phyloP scores from a whole-genome alignment of 2,888 invertebrate genomes.

The Acronicta aceris region DNA sequence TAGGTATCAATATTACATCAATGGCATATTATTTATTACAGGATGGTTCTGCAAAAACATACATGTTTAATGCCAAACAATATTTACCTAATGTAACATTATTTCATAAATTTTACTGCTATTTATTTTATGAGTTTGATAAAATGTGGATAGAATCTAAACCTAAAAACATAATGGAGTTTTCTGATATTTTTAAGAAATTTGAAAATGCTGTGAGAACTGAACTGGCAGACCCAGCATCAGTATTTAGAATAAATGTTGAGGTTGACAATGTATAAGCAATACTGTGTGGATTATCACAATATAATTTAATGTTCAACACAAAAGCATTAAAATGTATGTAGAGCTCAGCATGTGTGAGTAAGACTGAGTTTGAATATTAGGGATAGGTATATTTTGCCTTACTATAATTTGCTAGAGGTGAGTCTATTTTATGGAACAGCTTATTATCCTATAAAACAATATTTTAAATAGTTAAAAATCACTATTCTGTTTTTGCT shows the following conservation, averaged over 20 bases:
- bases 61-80: constrained; percentile 95
- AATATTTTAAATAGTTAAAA: neutral
- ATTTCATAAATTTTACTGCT: constrained; percentile 98
- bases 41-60: constrained; percentile 95
- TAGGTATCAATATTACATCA: constrained; percentile 98
- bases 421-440: neutral
- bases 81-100: constrained; percentile 91
- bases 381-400: constrained; percentile 28
- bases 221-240: constrained; percentile 91
- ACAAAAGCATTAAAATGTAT: constrained; percentile 20
- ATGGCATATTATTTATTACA: constrained; percentile 95
- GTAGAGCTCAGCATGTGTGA: constrained; percentile 30
- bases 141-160: constrained; percentile 97
- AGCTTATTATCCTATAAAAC: neutral
- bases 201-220: constrained; percentile 94
- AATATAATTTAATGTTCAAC: constrained; percentile 10
- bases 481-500: too few relatives aligned
- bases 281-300: constrained; percentile 20
- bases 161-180: constrained; percentile 98
- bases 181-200: constrained; percentile 95
- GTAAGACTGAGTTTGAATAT: constrained; percentile 42
- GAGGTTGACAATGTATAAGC: constrained; percentile 91
- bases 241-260: constrained; percentile 94
- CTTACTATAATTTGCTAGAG: constrained; percentile 12
- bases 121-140: constrained; percentile 98